Percentiles rank a stretch among this genome's conserved stretches.
Evolutionary conservation across 2,113 vertebrate genomes (phyloP).

Genomic region (Syrrhaptes paradoxus): DNA sequence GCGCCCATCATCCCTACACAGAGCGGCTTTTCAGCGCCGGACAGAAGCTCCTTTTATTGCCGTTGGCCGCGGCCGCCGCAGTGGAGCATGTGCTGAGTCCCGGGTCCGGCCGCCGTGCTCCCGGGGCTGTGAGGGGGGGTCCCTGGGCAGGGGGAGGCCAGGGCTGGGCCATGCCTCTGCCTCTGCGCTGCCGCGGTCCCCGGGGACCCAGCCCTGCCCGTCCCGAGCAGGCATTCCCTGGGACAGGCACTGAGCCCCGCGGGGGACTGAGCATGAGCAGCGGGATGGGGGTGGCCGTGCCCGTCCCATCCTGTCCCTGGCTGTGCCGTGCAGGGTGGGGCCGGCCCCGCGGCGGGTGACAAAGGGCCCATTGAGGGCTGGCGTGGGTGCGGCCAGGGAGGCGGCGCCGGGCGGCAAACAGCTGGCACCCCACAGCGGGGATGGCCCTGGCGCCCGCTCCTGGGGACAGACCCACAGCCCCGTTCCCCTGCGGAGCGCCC

Average conservation of each 20-base stretch:
- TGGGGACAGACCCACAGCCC: no score
- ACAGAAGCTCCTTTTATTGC: slow-evolving; percentile 57
- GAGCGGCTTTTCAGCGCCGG: slow-evolving; percentile 51
- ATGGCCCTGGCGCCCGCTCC: not conserved
- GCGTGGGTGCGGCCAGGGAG: not conserved
- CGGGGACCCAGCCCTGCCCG: not conserved
- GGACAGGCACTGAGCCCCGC: not conserved
- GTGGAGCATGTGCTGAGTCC: not conserved
- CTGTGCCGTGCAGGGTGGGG: not conserved
- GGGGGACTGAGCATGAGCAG: not conserved
- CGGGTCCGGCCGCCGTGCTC: not conserved
- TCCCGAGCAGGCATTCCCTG: not conserved
- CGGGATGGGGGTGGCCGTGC: not conserved
- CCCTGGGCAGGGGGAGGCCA: not conserved
- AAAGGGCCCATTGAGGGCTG: slow-evolving; percentile 28
- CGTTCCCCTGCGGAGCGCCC: no score
- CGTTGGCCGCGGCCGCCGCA: not conserved
- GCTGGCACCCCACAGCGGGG: no score
- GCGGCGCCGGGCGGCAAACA: not conserved
- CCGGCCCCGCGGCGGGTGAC: not conserved
- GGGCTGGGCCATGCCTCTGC: not conserved
- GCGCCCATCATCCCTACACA: not conserved
- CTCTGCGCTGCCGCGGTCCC: not conserved
- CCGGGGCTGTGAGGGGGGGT: not conserved
- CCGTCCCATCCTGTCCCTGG: not conserved